Evolutionary conservation across 2,888 invertebrate genomes (phyloP).

Genomic region (Calliopum simillimum): DNA sequence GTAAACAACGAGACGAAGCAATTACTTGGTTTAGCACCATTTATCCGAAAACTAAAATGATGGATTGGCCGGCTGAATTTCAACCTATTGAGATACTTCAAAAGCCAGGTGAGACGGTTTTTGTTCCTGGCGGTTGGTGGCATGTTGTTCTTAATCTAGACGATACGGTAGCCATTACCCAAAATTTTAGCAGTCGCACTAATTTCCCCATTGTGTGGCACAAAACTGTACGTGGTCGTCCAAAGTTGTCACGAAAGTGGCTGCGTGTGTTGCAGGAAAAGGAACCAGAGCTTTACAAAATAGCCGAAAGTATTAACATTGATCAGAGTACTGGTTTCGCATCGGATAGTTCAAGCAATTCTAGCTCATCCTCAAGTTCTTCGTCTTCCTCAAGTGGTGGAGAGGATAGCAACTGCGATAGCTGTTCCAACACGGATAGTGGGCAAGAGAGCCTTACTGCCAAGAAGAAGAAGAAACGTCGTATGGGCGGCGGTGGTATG

Average conservation of each 20-base stretch:
- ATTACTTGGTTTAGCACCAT: conserved; percentile 97
- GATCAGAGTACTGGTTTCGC: conserved; percentile 89
- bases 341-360: conserved; percentile 93
- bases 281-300: conserved; percentile 80
- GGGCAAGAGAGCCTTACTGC: conserved; percentile 91
- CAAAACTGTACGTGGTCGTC: conserved; percentile 94
- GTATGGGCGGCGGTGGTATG: conserved; percentile 63
- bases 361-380: conserved; percentile 80
- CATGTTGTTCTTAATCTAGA: conserved; percentile 98
- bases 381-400: conserved; percentile 69
- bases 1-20: conserved; percentile 97
- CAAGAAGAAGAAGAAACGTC: conserved; percentile 83
- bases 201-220: conserved; percentile 99
- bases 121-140: conserved; percentile 99
- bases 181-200: conserved; percentile 95
- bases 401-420: conserved; percentile 70
- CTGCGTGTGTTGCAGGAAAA: conserved; percentile 76
- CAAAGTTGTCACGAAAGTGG: conserved; percentile 96
- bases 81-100: conserved; percentile 95
- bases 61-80: conserved; percentile 91
- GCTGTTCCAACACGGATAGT: conserved; percentile 77
- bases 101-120: conserved; percentile 96
- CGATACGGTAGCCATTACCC: conserved; percentile 96
- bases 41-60: conserved; percentile 90
- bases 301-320: conserved; percentile 87